Evolutionary conservation across 2,113 vertebrate genomes (phyloP).

Genomic region (Nannospalax galili): DNA sequence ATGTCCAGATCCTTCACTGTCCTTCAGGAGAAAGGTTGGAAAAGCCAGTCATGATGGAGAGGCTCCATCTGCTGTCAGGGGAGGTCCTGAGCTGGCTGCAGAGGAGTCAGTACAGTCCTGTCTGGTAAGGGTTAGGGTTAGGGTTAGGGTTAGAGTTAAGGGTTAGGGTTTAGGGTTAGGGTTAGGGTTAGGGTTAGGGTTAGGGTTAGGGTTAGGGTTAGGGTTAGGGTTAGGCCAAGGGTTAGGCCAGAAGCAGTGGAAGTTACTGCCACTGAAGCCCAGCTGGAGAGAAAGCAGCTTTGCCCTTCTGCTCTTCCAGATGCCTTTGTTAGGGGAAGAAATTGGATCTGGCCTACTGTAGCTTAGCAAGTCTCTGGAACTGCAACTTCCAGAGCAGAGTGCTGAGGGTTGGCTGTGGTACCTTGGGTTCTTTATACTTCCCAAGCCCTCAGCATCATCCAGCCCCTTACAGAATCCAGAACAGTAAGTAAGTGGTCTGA

Average conservation of each 20-base stretch:
- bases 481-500: too few relatives aligned
- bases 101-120: not conserved
- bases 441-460: not conserved
- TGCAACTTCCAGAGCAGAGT: not conserved
- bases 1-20: not conserved
- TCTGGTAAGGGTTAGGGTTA: too few relatives aligned
- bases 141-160: too few relatives aligned
- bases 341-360: not conserved
- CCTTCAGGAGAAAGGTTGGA: not conserved
- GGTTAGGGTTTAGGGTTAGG: too few relatives aligned
- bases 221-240: too few relatives aligned
- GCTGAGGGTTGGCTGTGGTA: not conserved
- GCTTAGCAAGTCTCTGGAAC: not conserved
- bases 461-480: not conserved
- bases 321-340: not conserved
- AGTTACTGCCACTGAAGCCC: not conserved
- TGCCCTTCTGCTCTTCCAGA: not conserved
- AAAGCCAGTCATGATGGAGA: not conserved
- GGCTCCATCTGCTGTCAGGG: not conserved
- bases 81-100: not conserved
- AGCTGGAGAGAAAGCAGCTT: not conserved
- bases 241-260: not conserved
- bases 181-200: too few relatives aligned
- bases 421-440: not conserved
- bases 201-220: too few relatives aligned